Base-by-base conservation (phyloP, 2,797 vertebrate species). In the Sebastes itinus region DNA sequence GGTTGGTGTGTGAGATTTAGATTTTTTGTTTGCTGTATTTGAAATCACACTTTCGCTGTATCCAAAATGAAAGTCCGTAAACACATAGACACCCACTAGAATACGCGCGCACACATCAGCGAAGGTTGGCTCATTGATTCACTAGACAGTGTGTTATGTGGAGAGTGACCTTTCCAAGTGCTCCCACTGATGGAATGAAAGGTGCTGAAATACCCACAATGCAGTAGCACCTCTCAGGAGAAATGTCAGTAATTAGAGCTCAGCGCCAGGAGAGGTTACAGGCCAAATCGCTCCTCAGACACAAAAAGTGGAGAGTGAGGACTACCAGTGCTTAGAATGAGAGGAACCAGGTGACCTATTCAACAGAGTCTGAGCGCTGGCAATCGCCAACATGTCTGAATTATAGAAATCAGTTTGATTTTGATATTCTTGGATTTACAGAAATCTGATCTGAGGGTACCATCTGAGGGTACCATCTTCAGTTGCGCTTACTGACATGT, bases 181-280 rank as follows among this genome's bases (percentile, higher is more conserved):
- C 79, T 84, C 78, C 80, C 70, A 77, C 73, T 85, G 92, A 92
- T 85, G 80, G 81, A 92, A 89, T 87, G 86, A 92, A 92, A 89
- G 90, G 84, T 79, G 72, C 71, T 70, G 86, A 80, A 86, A 83
- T 74, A 78, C 77, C 88, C 80, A 86, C 81, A 83, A 78, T 65
- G 75, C 85, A 78, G 70, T 46, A 32, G 78, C 67, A 63, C 58
- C 82, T 87, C 90, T 89, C 77, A 55, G 69, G 86, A 84, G 83
- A 89, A 90, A 89, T 91, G 87, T 87, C 85, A 89, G 83, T 91
- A 90, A 91, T 89, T 90, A 88, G 82, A 78, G 77, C 75, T 82
- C 49, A 61, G 68, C 14, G 20, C 62, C 58, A 68, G 30, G 58
- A 77, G 78, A 82, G 85, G 80, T 76, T 74, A 75, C 56, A 82